Conservation (phyloP, 2,888 invertebrate genomes). For the Orthosia gothica region DNA sequence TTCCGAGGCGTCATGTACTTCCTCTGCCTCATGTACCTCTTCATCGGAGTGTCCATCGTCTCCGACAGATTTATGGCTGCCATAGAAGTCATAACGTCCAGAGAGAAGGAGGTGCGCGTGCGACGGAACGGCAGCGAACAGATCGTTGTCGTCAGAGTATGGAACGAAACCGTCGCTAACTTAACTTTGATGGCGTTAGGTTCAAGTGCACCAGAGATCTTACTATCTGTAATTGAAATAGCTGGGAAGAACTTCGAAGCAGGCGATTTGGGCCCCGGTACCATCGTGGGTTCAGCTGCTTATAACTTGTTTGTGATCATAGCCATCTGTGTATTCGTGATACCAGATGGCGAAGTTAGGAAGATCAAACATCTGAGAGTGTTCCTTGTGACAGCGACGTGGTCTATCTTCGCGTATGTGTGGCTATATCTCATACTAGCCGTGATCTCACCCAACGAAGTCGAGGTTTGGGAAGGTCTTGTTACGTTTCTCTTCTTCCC, state of each 20-base stretch:
- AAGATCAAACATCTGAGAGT: slow-evolving; percentile 99
- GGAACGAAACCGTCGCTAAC: slow-evolving; percentile 99
- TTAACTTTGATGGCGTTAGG: slow-evolving; percentile 99
- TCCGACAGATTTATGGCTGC: slow-evolving; percentile 99
- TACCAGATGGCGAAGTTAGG: slow-evolving; percentile 97
- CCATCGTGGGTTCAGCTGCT: slow-evolving; percentile 99
- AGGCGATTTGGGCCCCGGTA: slow-evolving; percentile 99
- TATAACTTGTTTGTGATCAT: slow-evolving; percentile 99
- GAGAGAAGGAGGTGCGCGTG: slow-evolving; percentile 98
- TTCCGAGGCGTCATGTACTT: slow-evolving; percentile 98
- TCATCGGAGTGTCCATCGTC: slow-evolving; percentile 99
- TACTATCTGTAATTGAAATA: slow-evolving; percentile 99
- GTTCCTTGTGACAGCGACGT: slow-evolving; percentile 99
- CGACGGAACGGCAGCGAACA: slow-evolving; percentile 97
- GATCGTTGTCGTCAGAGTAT: slow-evolving; percentile 97
- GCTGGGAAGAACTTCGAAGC: slow-evolving; percentile 98
- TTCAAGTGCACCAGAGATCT: slow-evolving; percentile 99
- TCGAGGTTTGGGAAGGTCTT: slow-evolving; percentile 99
- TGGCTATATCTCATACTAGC: slow-evolving; percentile 99
- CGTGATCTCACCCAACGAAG: slow-evolving; percentile 96
- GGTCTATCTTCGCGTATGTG: slow-evolving; percentile 99
- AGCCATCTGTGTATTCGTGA: slow-evolving; percentile 97
- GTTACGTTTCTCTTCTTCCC: slow-evolving; percentile 99
- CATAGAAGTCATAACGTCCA: slow-evolving; percentile 99
- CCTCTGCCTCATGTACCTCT: slow-evolving; percentile 97